Evolutionary conservation across 2,113 vertebrate species (phyloP), one percentile per base, ranked within the genome.

Genomic region (Bubo blakistoni): DNA sequence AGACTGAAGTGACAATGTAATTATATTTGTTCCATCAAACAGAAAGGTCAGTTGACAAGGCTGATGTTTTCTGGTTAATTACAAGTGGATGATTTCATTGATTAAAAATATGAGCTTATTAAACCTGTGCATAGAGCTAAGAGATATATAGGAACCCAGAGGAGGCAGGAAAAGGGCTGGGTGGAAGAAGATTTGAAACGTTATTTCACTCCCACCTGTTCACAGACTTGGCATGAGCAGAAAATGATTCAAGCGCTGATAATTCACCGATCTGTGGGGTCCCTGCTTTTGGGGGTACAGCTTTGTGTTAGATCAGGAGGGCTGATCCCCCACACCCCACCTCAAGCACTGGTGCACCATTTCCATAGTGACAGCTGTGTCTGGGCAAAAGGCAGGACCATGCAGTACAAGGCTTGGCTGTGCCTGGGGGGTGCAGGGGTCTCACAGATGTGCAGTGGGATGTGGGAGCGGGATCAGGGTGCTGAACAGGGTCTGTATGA

Each of bases 1-100:
- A 83, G 87, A 74, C 55, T 78, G 91, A 92, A 97, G 94, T 93
- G 90, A 95, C 91, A 94, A 34, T 11, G 5, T 88, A 85, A 90
- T 97, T 96, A 85, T 51, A 42, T 97, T 96, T 97, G 78, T 94
- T 89, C 88, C 85, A 18, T 92, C 77, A 92, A 81, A 96, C 76
- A 91, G 81, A 93, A 95, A 96, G 97, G 93, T 84, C 92, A 81
- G 67, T 38, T 73, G 85, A 92, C 18, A 72, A 88, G 84, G 55
- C 34, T 81, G 93, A 88, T 49, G 84, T 76, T 97, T 96, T 58
- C 67, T 73, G 92, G 40, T 88, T 96, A 97, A 96, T 97, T 97
- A 82, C 57, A 34, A 69, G 67, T 57, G 65, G 73, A 52, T 95
- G 79, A 55, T 94, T 97, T 54, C 49, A 88, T 51, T 89, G 86